Percentiles rank a stretch among this genome's conserved stretches.
Evolutionary conservation across 1,140 invertebrate species (phyloP).

Genomic region (Nasonia giraulti): DNA sequence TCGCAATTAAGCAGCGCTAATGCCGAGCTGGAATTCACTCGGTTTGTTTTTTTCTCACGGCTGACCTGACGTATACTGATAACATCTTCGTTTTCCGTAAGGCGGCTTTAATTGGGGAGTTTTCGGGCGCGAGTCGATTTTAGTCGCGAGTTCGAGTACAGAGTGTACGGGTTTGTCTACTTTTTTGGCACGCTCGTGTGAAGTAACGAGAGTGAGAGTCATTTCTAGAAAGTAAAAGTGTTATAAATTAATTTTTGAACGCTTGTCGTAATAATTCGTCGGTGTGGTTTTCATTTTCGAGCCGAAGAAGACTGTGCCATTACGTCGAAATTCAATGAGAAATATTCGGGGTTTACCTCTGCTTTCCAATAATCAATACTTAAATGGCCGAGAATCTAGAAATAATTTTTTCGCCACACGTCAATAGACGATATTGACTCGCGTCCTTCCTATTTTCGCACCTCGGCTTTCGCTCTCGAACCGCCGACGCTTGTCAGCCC

Average conservation of each 20-base stretch:
- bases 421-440: constrained; percentile 26
- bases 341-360: not conserved
- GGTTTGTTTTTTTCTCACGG: no score
- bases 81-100: no score
- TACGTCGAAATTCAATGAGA: not conserved
- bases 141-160: no score
- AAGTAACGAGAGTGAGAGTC: constrained; percentile 20
- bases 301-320: no score
- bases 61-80: no score
- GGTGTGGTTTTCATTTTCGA: no score
- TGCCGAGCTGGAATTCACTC: no score
- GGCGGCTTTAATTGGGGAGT: no score
- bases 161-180: not conserved
- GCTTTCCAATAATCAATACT: constrained; percentile 11
- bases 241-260: not conserved
- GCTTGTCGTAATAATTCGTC: no score
- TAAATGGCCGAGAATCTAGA: not conserved
- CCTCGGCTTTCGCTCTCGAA: not conserved
- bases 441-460: constrained; percentile 20
- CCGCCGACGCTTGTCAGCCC: not conserved
- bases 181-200: not conserved
- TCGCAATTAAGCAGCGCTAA: no score
- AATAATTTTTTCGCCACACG: constrained; percentile 31
- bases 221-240: constrained; percentile 38
- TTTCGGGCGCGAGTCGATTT: no score